phyloP scores from a whole-genome alignment of 2,888 invertebrate species.

The Eupithecia tripunctaria region DNA sequence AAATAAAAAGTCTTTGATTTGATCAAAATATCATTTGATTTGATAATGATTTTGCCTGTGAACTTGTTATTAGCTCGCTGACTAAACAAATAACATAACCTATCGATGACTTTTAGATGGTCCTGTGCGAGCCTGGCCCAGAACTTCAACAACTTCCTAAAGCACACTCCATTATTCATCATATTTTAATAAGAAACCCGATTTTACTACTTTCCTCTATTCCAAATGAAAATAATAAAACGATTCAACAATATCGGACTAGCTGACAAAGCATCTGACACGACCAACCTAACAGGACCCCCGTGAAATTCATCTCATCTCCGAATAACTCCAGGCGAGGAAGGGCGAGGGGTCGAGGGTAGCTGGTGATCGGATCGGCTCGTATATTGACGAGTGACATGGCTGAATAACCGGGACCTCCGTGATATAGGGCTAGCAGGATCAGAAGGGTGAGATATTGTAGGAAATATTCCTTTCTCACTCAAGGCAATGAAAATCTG shows the following conservation, averaged over 20 bases:
- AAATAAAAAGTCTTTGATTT: too few species aligned
- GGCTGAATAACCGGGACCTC: constrained; percentile 20
- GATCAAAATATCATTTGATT: too few species aligned
- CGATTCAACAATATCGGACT: constrained; percentile 42
- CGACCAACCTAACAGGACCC: constrained; percentile 36
- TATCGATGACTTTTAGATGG: neutral
- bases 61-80: neutral
- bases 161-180: neutral
- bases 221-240: constrained; percentile 46
- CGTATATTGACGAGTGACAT: constrained; percentile 32
- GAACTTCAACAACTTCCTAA: neutral
- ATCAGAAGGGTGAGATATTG: neutral
- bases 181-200: neutral
- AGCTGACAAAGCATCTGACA: constrained; percentile 41
- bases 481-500: neutral
- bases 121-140: too few species aligned
- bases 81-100: neutral
- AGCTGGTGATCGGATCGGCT: constrained; percentile 25
- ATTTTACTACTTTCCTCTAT: constrained; percentile 30
- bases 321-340: neutral
- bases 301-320: constrained; percentile 14
- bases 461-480: neutral
- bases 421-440: neutral
- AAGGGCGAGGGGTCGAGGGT: constrained; percentile 34
- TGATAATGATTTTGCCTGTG: neutral